These are phyloP conservation scores for Gonocerus acuteangulatus DNA, from an alignment of 2,888 invertebrate genomes.

Conservation along the genomic window DNA sequence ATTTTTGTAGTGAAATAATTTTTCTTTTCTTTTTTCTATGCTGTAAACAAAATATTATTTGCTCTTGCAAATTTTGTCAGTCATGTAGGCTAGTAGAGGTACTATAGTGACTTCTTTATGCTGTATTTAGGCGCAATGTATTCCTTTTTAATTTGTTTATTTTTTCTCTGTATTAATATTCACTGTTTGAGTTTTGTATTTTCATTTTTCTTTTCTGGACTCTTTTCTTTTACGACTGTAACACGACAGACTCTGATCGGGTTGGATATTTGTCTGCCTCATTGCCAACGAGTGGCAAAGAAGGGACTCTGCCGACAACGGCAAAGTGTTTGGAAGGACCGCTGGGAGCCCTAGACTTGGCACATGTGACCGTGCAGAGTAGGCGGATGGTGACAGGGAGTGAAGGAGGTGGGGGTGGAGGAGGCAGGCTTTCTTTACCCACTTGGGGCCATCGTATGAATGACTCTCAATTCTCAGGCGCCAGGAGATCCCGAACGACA, in stretches of 20 bases:
- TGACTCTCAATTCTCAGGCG: conserved; percentile 46
- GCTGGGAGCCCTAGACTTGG: conserved; percentile 29
- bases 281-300: conserved; percentile 1
- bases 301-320: neutral
- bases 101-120: no score
- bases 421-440: conserved; percentile 27
- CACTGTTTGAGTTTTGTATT: neutral
- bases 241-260: neutral
- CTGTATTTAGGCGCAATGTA: no score
- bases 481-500: conserved; percentile 40
- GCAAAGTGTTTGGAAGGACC: conserved; percentile 20
- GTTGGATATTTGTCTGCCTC: conserved; percentile 4
- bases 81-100: no score
- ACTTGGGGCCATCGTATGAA: conserved; percentile 27
- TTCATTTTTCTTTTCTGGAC: conserved; percentile 9
- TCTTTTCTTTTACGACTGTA: neutral
- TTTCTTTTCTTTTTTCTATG: no score
- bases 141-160: conserved; percentile 3
- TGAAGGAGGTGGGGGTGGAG: conserved; percentile 10
- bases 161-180: conserved; percentile 4
- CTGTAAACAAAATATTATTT: no score
- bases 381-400: conserved; percentile 15
- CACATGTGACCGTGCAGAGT: conserved; percentile 23
- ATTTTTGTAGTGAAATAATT: no score
- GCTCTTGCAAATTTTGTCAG: no score